phyloP scores from a whole-genome alignment of 1,140 invertebrate species.

The Drosophila simulans region DNA sequence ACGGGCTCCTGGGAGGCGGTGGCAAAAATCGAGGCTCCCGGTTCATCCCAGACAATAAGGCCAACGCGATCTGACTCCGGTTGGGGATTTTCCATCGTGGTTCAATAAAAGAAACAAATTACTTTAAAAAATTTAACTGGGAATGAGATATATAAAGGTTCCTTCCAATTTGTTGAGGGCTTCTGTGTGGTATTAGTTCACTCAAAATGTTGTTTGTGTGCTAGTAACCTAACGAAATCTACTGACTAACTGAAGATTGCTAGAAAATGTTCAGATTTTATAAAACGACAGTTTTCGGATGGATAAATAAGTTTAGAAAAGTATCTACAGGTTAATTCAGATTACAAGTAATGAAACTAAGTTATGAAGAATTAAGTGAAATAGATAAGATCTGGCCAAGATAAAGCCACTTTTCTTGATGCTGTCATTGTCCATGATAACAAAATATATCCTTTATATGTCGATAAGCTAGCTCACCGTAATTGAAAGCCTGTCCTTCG shows the following conservation, averaged over 20 bases:
- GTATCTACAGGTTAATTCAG: too few species aligned
- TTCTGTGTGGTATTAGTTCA: background rate
- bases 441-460: background rate
- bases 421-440: too few species aligned
- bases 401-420: too few species aligned
- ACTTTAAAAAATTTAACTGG: too few species aligned
- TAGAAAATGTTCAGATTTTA: background rate
- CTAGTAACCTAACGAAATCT: background rate
- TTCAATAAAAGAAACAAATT: too few species aligned
- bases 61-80: background rate
- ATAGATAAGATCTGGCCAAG: too few species aligned
- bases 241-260: background rate
- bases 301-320: background rate
- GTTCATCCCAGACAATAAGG: conserved; percentile 59
- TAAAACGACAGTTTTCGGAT: background rate
- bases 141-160: background rate
- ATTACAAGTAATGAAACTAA: too few species aligned
- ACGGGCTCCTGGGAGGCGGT: conserved; percentile 55
- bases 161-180: background rate
- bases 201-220: background rate
- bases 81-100: background rate
- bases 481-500: background rate
- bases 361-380: too few species aligned
- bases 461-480: background rate
- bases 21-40: conserved; percentile 53